phyloP scores from a whole-genome alignment of 92 coral and sea anemone genomes.

The Epizoanthus stellaris region DNA sequence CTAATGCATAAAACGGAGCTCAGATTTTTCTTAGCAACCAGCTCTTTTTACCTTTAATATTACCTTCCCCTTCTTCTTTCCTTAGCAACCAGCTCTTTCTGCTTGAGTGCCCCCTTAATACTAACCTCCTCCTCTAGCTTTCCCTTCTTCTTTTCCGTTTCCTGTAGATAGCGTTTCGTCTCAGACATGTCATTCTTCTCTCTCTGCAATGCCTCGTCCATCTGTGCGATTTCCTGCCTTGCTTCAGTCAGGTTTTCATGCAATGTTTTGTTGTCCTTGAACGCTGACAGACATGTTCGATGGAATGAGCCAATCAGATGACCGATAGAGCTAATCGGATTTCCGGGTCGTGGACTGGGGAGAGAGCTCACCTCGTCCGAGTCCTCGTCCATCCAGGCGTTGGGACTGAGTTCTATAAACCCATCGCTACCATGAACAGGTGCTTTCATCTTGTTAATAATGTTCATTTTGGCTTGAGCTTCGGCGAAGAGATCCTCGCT shows the following conservation, averaged over 20 bases:
- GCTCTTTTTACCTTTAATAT: no score
- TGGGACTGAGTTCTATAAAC: constrained; percentile 64
- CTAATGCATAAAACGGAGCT: no score
- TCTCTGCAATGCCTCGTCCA: constrained; percentile 69
- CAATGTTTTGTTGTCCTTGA: constrained; percentile 72
- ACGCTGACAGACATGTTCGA: constrained; percentile 72
- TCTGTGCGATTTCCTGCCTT: constrained; percentile 53
- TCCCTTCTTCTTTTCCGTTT: constrained; percentile 76
- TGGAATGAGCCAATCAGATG: constrained; percentile 76
- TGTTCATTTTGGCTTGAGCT: constrained; percentile 87
- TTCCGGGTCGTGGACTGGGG: constrained; percentile 56
- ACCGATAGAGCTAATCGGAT: constrained; percentile 63
- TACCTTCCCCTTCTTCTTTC: no score
- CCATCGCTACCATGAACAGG: constrained; percentile 64
- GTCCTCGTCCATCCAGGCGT: constrained; percentile 47
- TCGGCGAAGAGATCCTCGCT: constrained; percentile 82
- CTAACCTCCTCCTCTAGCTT: constrained; percentile 76
- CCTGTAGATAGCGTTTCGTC: constrained; percentile 70
- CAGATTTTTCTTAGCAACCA: no score
- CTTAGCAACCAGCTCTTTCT: no score
- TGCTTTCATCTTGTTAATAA: constrained; percentile 75
- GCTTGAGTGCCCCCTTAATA: background rate
- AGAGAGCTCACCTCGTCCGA: constrained; percentile 53
- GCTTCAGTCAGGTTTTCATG: constrained; percentile 61
- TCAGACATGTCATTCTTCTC: constrained; percentile 72